Base-by-base conservation (phyloP, 1,140 invertebrate species). In the Cheumatopsyche charites region DNA sequence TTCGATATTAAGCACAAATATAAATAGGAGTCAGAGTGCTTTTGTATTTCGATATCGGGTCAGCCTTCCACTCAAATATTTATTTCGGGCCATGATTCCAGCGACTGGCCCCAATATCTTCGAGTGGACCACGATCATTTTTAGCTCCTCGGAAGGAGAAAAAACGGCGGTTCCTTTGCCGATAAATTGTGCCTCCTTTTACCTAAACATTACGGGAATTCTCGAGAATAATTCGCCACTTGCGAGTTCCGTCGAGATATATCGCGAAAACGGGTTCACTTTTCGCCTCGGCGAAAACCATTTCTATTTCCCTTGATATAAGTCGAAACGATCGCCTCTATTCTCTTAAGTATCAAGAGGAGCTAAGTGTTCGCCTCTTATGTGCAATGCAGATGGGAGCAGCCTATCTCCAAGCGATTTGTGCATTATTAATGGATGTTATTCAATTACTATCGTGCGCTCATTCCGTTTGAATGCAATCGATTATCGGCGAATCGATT, bases 41-140 rank as follows among this genome's bases (percentile, higher is more conserved):
- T 68, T 68, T 68, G 66, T 55, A 55, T 13, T 55, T 55, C 21
- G 65, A 67, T 67, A 49, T 43, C 23, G 15, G 66, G 17, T 55
- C 25, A 15, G 25, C 36, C 47, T 19, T 55, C 25, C 25, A 42
- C 26, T 68, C 66, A 68, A 68, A 68, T 68, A 58, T 68, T 55
- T 68, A 68, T 68, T 68, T 68, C 25, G 11, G 29, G 43, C 15
- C 55, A 42, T 68, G 66, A 55, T 66, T 66, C 63, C 21, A 9
- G 49, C 12, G 9, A 47, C n/a, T 21, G 12, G 1, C 13, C 12
- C 47, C 66, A 55, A 68, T 68, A 68, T 25, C 45, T 11, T 68
- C 42, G 63, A 66, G 63, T 47, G 63, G 15, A 6, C 42, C 4
- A 47, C 26, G 63, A 66, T 66, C 63, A 21, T 26, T 66, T 58